Percentiles rank a stretch among this genome's conserved stretches.
Evolutionary conservation across 2,888 invertebrate species (phyloP).

Genomic region (Galeruca laticollis): DNA sequence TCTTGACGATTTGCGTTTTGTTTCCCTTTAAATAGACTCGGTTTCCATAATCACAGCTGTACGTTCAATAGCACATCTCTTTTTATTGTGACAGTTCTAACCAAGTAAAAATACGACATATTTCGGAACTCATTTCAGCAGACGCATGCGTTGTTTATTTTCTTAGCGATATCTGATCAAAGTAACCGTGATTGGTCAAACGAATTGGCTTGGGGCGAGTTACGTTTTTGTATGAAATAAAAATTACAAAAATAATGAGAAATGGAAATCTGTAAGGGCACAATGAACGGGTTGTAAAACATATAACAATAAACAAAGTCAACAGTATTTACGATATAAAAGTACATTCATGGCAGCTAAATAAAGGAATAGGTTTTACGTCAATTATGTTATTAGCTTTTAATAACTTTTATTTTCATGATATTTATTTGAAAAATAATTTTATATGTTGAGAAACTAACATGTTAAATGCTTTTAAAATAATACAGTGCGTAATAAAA

Average conservation of each 20-base stretch:
- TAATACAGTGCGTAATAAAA: neutral
- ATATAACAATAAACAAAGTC: neutral
- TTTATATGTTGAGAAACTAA: no score
- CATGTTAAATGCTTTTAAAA: no score
- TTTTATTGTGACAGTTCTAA: neutral
- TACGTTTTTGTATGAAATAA: neutral
- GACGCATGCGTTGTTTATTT: slow-evolving; percentile 23
- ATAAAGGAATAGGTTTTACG: neutral
- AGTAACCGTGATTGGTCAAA: neutral
- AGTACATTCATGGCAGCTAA: neutral
- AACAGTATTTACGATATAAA: neutral
- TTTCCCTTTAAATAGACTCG: slow-evolving; percentile 58
- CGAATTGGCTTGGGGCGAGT: neutral
- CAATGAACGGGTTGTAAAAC: neutral
- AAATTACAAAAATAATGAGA: neutral
- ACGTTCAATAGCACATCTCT: slow-evolving; percentile 25
- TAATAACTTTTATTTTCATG: neutral
- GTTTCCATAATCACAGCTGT: slow-evolving; percentile 48
- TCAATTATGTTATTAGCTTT: neutral
- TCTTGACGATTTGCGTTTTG: slow-evolving; percentile 61
- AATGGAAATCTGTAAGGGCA: neutral
- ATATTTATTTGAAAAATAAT: no score
- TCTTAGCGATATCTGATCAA: slow-evolving; percentile 9
- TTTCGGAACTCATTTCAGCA: neutral
- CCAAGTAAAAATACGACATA: neutral